Evolutionary conservation across 53 echinoderm and acorn worm species (phyloP), one percentile per base, ranked within the genome.

Genomic region (Luidia sarsii): DNA sequence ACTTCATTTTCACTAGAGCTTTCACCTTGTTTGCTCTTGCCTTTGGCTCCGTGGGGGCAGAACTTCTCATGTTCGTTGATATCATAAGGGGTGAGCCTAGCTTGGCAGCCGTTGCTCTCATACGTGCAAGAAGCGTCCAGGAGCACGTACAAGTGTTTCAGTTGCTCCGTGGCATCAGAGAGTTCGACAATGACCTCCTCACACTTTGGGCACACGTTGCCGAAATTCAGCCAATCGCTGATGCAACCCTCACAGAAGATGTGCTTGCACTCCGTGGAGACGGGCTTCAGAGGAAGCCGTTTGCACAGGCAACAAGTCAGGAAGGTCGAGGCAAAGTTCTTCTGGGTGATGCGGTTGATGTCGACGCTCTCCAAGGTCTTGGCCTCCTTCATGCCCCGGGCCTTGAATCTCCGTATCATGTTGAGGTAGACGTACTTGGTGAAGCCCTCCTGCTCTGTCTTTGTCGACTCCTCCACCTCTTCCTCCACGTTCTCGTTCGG

Each of bases 351-450:
- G 33, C 77, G 77, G 48, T 45, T 46, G 46, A 77, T 43, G 32
- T 77, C 77, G 18, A 77, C 36, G 46, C 77, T 77, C 29, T 77
- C 46, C 5, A 24, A 21, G 3, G 77, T 29, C 48, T 77, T 60
- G 18, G 59, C 77, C 30, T 60, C 77, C 46, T 77, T 77, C 29
- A 77, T 45, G 15, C 60, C 59, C 1, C 77, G 28, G 9, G 77
- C 77, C 46, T 77, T 77, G 62, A 77, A 77, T 60, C 77, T 51
- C 39, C 77, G 77, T 30, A 77, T 77, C 77, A 77, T 77, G 46
- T 77, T 77, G 5, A 77, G 61, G 61, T 77, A 77, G 46, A 77
- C 77, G 28, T 77, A 77, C 43, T 77, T 77, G n/a, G 77, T 77
- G 32, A 77, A 77, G n/a, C 77, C 77, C 9, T 77, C 77, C 24